A percentile compares a stretch with the other conserved stretches of the same genome.
Conservation (phyloP, 2,888 invertebrate species). For the Torymus tubicola region DNA sequence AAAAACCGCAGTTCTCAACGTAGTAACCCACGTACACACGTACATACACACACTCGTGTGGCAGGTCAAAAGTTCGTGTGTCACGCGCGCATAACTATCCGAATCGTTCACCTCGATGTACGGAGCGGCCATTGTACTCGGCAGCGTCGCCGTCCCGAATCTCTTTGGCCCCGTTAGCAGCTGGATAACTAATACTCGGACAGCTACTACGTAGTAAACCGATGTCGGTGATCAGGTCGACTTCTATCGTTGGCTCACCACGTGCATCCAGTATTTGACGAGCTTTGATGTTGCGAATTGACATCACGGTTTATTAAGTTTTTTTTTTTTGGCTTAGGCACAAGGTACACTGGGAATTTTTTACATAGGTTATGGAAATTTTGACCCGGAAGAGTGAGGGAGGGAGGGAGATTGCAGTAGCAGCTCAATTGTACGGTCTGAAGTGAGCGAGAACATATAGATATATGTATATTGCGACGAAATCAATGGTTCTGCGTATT, state of each 20-base stretch:
- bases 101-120: slow-evolving; percentile 61
- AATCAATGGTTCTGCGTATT: too few species aligned
- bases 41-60: too few species aligned
- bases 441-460: not conserved
- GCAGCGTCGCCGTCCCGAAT: slow-evolving; percentile 68
- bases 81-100: not conserved
- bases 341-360: slow-evolving; percentile 12
- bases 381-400: not conserved
- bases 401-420: too few species aligned
- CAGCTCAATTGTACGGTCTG: not conserved
- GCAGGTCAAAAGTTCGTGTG: not conserved
- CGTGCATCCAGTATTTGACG: slow-evolving; percentile 84
- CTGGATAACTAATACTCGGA: slow-evolving; percentile 63
- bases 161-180: slow-evolving; percentile 67
- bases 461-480: too few species aligned
- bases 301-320: slow-evolving; percentile 69
- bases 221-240: slow-evolving; percentile 71
- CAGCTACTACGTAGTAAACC: slow-evolving; percentile 71
- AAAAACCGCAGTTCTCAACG: too few species aligned
- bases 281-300: slow-evolving; percentile 80
- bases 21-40: too few species aligned
- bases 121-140: slow-evolving; percentile 67
- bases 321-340: slow-evolving; percentile 1
- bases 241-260: slow-evolving; percentile 83
- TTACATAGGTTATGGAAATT: slow-evolving; percentile 24